Evolutionary conservation across 1,140 invertebrate genomes (phyloP).

Genomic region (Drosophila setifemur): DNA sequence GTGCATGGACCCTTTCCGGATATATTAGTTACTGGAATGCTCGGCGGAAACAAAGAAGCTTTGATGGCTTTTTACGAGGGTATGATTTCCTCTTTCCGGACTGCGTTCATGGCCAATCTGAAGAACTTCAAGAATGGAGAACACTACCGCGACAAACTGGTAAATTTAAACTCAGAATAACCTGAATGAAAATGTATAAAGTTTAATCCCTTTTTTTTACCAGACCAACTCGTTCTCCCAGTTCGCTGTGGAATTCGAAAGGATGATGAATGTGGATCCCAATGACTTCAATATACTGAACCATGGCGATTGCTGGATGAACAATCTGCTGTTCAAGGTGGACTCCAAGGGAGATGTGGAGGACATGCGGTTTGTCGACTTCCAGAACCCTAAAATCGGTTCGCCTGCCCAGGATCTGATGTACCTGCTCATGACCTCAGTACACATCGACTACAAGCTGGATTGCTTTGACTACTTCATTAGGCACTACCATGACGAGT

Average conservation of each 20-base stretch:
- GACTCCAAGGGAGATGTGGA: slow-evolving; percentile 65
- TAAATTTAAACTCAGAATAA: neutral
- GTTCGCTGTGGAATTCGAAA: slow-evolving; percentile 5
- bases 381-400: slow-evolving; percentile 63
- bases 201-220: neutral
- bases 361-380: slow-evolving; percentile 69
- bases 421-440: slow-evolving; percentile 65
- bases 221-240: neutral
- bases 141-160: slow-evolving; percentile 51
- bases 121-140: slow-evolving; percentile 47
- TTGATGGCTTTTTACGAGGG: slow-evolving; percentile 21
- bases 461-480: slow-evolving; percentile 66
- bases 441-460: slow-evolving; percentile 60
- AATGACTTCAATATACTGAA: slow-evolving; percentile 85
- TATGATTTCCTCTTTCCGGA: slow-evolving; percentile 36
- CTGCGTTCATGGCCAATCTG: slow-evolving; percentile 46
- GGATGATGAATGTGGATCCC: slow-evolving; percentile 42
- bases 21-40: slow-evolving; percentile 28
- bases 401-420: slow-evolving; percentile 54
- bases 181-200: neutral
- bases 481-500: slow-evolving; percentile 62
- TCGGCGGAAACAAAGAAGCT: slow-evolving; percentile 9
- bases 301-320: slow-evolving; percentile 88
- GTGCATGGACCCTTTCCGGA: slow-evolving; percentile 48
- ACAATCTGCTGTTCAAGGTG: slow-evolving; percentile 86